Conservation (phyloP, 2,888 invertebrate species). For the Hemaris fuciformis region DNA sequence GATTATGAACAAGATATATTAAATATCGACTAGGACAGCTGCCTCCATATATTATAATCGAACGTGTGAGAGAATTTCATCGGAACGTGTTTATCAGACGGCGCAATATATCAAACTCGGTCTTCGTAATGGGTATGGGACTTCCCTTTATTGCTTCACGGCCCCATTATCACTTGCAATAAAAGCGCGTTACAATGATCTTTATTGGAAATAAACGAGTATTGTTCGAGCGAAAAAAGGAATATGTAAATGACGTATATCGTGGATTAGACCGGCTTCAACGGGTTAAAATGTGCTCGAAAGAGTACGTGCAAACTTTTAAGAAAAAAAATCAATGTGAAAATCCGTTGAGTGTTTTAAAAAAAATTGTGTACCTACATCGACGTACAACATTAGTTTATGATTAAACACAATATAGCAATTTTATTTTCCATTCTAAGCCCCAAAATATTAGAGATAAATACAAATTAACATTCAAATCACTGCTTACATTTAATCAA, state of each 20-base stretch:
- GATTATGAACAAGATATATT: not conserved
- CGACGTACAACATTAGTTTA: too few relatives aligned
- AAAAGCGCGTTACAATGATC: not conserved
- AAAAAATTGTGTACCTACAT: too few relatives aligned
- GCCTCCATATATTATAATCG: slow-evolving; percentile 2
- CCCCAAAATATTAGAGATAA: not conserved
- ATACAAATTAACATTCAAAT: not conserved
- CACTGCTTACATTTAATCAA: not conserved
- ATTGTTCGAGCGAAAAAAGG: not conserved
- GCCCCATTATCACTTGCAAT: not conserved
- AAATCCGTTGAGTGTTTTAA: too few relatives aligned
- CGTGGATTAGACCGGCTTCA: too few relatives aligned
- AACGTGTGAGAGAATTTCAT: slow-evolving; percentile 7
- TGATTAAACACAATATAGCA: too few relatives aligned
- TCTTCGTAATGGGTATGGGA: not conserved
- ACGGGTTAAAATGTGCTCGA: too few relatives aligned
- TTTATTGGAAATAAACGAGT: slow-evolving; percentile 1
- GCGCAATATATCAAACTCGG: slow-evolving; percentile 7
- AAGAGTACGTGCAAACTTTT: too few relatives aligned
- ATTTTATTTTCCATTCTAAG: not conserved
- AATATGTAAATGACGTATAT: not conserved
- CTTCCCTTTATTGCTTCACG: slow-evolving; percentile 8
- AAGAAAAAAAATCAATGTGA: too few relatives aligned
- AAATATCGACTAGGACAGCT: slow-evolving; percentile 4
- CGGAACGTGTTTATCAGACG: slow-evolving; percentile 7